Evolutionary conservation across 1,140 invertebrate genomes (phyloP), one percentile per base, ranked within the genome.

Genomic region (Pogonognathellus flavescens): DNA sequence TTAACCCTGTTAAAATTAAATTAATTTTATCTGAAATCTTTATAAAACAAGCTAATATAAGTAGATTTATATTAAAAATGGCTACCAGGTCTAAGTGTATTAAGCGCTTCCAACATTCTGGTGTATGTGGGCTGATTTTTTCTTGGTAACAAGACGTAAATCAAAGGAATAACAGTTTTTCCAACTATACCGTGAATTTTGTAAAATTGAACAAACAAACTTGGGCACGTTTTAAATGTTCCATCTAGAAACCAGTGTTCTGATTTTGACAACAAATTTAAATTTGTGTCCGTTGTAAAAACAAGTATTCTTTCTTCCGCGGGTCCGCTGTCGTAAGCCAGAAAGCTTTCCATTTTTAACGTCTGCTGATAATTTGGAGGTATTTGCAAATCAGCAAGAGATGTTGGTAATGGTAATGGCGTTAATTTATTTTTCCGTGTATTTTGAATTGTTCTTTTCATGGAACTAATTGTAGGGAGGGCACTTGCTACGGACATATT

Each of bases 201-300:
- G 20, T 59, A 83, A 4, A 86, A 5, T 62, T 86, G 85, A 13
- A 8, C 1, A 49, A 86, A 86, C 6, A 83, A 22, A 13, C 18
- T 0, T 22, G 82, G 85, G 20, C 52, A 14, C 18, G 50, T 18
- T 60, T 83, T 83, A 59, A 86, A 86, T n/a, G 85, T 83, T 14
- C 85, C 85, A 50, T 86, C 85, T 10, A 16, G 6, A 41, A 81
- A 86, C 52, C 57, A 86, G 52, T 86, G 59, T 13, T 14, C 11
- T 4, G 31, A 84, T 80, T 31, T 52, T 60, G 0, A 4, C 31
- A 84, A 25, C 6, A 50, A 50, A 10, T 84, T 22, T 7, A 84
- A 11, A 20, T 66, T 84, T 16, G 5, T 11, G 0, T 41, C 7
- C 16, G 82, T 60, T 6, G 59, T 11, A 49, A 84, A 84, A 11